A percentile compares a stretch with the other conserved stretches of the same genome.
These are phyloP conservation scores for Conus canariensis DNA, from an alignment of 2,888 invertebrate genomes.

Conservation along the genomic window DNA sequence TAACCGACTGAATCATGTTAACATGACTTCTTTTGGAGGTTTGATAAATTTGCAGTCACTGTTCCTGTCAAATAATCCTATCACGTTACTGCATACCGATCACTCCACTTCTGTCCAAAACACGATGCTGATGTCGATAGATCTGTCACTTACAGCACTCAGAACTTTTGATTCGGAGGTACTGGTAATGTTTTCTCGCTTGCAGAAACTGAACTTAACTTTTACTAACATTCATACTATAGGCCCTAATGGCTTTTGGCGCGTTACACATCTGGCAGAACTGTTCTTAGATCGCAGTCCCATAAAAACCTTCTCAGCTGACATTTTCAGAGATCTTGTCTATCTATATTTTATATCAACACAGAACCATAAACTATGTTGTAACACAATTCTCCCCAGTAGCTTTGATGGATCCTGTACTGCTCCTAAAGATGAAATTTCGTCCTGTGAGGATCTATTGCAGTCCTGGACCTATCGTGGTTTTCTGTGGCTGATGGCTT, in stretches of 20 bases:
- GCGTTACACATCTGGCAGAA: neutral
- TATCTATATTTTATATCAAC: neutral
- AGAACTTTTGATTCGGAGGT: neutral
- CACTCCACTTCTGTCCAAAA: neutral
- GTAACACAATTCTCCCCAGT: neutral
- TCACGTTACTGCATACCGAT: neutral
- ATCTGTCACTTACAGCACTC: neutral
- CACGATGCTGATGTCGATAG: neutral
- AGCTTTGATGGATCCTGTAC: neutral
- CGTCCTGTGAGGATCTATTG: neutral
- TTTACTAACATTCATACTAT: neutral
- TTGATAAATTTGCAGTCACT: neutral
- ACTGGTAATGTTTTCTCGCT: neutral
- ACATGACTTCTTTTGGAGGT: neutral
- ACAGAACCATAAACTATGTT: neutral
- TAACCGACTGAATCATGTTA: neutral
- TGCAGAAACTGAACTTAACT: neutral
- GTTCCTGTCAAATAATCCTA: neutral
- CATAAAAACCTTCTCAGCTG: neutral
- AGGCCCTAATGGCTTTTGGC: neutral
- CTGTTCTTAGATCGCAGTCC: neutral
- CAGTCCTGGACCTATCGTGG: neutral
- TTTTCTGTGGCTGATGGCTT: neutral
- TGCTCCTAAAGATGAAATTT: neutral
- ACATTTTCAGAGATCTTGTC: neutral